These are phyloP conservation scores for Amphiprion ocellaris DNA, from an alignment of 2,113 vertebrate species.

Conservation along the genomic window DNA sequence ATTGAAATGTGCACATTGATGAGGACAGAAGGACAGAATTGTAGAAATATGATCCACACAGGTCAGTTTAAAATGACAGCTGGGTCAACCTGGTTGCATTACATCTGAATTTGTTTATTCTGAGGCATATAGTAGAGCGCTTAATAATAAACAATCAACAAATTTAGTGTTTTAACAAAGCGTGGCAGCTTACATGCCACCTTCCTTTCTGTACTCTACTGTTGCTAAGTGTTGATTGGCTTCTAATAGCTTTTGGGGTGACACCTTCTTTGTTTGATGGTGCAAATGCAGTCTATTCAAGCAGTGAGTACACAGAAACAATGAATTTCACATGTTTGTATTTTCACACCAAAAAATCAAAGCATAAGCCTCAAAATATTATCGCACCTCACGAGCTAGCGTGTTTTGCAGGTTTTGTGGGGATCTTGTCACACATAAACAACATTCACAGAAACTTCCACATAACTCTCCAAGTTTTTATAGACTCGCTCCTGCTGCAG, in stretches of 20 bases:
- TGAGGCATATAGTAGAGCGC: too few species aligned
- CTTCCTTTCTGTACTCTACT: too few species aligned
- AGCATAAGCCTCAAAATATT: conserved; percentile 1
- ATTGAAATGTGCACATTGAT: too few species aligned
- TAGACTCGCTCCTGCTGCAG: background rate
- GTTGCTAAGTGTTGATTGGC: background rate
- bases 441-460: background rate
- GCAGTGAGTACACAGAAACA: background rate
- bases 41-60: too few species aligned
- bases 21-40: too few species aligned
- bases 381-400: background rate
- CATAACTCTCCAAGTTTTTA: background rate
- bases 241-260: background rate
- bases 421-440: background rate
- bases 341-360: conserved; percentile 24
- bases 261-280: background rate
- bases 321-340: background rate
- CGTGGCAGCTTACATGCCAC: too few species aligned
- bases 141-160: too few species aligned
- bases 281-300: background rate
- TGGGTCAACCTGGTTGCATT: too few species aligned
- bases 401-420: background rate
- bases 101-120: too few species aligned
- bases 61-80: too few species aligned
- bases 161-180: too few species aligned